Conservation (phyloP, 2,113 vertebrate species). For the Pandion haliaetus region DNA sequence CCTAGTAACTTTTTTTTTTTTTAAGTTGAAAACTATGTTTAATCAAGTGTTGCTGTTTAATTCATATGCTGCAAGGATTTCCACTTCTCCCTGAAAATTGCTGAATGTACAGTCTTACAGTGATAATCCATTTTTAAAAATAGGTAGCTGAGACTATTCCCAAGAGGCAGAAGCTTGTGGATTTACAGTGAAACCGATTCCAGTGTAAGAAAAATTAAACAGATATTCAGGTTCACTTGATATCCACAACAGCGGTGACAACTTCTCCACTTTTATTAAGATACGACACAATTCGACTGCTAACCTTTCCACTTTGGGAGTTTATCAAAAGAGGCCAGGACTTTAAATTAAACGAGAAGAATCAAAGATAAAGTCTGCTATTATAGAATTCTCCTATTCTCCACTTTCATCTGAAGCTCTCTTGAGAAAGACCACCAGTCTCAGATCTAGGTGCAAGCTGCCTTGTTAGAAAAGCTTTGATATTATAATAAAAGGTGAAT, state of each 20-base stretch:
- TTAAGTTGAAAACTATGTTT: background rate
- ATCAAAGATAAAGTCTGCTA: background rate
- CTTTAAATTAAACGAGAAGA: background rate
- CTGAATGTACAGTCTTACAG: background rate
- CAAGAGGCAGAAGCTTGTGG: background rate
- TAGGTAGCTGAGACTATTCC: background rate
- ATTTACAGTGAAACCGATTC: slow-evolving; percentile 8
- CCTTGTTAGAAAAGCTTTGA: background rate
- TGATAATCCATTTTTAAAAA: background rate
- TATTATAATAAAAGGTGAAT: background rate
- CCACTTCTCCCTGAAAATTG: background rate
- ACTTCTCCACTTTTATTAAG: background rate
- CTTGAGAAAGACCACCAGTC: background rate
- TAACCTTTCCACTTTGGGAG: background rate
- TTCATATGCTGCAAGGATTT: slow-evolving; percentile 13
- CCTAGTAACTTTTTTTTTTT: background rate
- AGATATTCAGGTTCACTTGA: background rate
- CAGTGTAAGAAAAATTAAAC: background rate
- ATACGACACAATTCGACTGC: background rate
- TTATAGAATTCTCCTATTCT: background rate
- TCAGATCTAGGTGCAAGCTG: background rate
- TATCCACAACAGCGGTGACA: background rate
- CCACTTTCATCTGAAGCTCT: background rate
- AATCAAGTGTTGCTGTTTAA: background rate
- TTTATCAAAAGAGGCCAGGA: background rate